Evolutionary conservation across 2,888 invertebrate genomes (phyloP), one percentile per base, ranked within the genome.

Genomic region (Phyto melanocephala): DNA sequence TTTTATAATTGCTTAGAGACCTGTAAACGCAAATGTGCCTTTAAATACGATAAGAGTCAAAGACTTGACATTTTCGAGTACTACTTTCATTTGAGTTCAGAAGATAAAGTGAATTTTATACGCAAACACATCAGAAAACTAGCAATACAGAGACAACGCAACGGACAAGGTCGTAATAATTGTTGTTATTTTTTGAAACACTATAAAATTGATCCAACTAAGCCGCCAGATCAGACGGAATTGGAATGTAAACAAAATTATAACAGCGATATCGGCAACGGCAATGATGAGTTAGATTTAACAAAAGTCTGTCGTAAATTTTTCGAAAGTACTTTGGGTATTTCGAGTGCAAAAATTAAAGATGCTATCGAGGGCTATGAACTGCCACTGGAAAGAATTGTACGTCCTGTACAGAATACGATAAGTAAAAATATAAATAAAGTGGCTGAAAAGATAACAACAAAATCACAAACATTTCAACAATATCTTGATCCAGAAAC

Each of bases 241-340:
- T 3, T 28, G 28, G 28, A 28, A 5, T 28, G 28, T 6, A 28
- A 28, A 3, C 28, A n/a, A n/a, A n/a, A n/a, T n/a, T n/a, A n/a
- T n/a, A n/a, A n/a, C n/a, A n/a, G n/a, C n/a, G n/a, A n/a, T n/a
- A n/a, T n/a, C n/a, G n/a, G 28, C 28, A 28, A 28, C 15, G 4
- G 15, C 0, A 37, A 37, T 6, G 42, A 56, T 28, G 28, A 28
- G 4, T 28, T 28, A 28, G 6, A 28, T n/a, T 22, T 63, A 13
- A 54, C 33, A 17, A 37, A 74, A 22, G 81, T 85, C 0, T 85
- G 84, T 35, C 74, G 76, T 6, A 78, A 77, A 60, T 85, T 80
- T 40, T 74, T 74, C n/a, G 63, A 74, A 20, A 22, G 54, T 4
- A 74, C 74, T 4, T 17, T 74, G 11, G 42, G 63, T n/a, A 7